Conservation (phyloP, 2,113 vertebrate genomes). For the Scatophagus argus region DNA sequence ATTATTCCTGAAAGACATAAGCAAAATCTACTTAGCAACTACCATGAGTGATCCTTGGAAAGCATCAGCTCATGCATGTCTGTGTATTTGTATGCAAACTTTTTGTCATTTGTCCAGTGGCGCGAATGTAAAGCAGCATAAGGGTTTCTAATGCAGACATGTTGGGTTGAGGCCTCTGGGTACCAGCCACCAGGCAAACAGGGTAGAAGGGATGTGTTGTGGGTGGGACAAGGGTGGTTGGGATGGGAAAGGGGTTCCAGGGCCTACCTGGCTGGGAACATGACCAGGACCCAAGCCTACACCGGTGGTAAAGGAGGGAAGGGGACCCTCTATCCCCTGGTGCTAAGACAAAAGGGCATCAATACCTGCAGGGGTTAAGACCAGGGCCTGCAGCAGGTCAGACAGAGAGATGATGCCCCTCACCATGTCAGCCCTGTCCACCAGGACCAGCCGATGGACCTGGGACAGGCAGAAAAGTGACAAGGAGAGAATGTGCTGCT, state of each 20-base stretch:
- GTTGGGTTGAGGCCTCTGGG: not conserved
- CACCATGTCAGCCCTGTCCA: constrained; percentile 88
- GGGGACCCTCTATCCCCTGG: not conserved
- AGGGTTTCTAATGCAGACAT: not conserved
- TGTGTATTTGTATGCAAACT: not conserved
- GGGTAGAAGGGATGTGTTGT: not conserved
- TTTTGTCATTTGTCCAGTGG: not conserved
- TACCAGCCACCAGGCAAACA: not conserved
- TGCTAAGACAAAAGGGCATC: constrained; percentile 90
- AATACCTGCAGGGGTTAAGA: constrained; percentile 94
- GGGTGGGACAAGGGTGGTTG: not conserved
- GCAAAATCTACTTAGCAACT: not conserved
- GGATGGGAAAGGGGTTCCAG: constrained; percentile 5
- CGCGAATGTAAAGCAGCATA: not conserved
- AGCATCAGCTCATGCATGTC: not conserved
- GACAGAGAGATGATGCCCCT: constrained; percentile 95
- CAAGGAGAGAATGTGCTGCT: not conserved
- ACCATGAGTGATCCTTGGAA: not conserved
- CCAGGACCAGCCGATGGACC: constrained; percentile 97
- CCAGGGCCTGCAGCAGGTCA: constrained; percentile 96
- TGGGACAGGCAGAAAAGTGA: constrained; percentile 59
- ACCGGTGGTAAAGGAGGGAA: constrained; percentile 10
- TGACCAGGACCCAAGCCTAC: constrained; percentile 22
- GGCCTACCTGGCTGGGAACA: constrained; percentile 36
- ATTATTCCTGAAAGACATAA: constrained; percentile 63